Conservation (phyloP, 2,797 vertebrate species). For the Schizopygopsis pylzovi region DNA sequence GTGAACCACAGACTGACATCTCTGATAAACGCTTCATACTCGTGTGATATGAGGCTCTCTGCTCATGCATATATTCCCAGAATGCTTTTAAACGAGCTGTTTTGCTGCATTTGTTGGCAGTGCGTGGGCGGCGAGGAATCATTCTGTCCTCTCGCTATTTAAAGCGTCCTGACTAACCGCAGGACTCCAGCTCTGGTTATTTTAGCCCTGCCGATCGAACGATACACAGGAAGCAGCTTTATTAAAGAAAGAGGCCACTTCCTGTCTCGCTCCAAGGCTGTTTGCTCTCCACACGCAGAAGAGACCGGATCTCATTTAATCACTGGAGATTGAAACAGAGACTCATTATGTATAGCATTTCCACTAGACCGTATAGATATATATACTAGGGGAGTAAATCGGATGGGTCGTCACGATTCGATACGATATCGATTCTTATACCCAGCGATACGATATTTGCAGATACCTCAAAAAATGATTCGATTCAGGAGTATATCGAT, state of each 20-base stretch:
- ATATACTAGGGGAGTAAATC: too few species aligned
- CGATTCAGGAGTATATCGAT: too few species aligned
- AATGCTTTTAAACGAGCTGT: neutral
- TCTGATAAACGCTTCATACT: neutral
- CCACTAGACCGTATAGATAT: neutral
- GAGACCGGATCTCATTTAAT: neutral
- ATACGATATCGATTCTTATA: too few species aligned
- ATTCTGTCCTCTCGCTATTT: neutral
- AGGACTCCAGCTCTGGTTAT: neutral
- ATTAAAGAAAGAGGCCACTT: constrained; percentile 15
- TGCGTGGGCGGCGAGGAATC: neutral
- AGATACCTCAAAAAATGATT: too few species aligned
- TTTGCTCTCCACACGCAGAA: neutral
- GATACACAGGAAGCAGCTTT: constrained; percentile 27
- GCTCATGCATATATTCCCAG: neutral
- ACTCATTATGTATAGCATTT: neutral
- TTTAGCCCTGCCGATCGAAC: neutral
- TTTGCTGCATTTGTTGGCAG: neutral
- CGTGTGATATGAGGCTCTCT: neutral
- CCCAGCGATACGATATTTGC: too few species aligned
- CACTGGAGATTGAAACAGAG: neutral
- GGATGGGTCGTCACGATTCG: too few species aligned
- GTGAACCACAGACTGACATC: neutral
- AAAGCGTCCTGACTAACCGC: neutral
- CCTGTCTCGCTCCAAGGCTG: neutral